Evolutionary conservation across 2,797 vertebrate genomes (phyloP).

Genomic region (Fistularia tabacaria): DNA sequence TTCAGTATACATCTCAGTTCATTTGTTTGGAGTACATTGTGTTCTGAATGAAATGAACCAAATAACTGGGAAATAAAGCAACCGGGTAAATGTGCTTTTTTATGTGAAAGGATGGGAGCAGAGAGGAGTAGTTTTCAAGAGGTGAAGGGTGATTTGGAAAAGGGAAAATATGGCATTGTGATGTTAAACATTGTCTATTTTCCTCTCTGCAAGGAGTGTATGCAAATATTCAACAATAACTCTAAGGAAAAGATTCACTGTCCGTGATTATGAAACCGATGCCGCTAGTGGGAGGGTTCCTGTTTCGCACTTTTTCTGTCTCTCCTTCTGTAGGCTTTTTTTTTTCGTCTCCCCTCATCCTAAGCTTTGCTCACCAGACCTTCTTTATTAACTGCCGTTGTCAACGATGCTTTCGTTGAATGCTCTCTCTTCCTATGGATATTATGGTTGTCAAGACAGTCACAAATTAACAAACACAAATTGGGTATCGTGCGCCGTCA

Average conservation of each 20-base stretch:
- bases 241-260: background rate
- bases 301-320: background rate
- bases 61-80: no score
- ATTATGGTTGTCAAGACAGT: constrained; percentile 11
- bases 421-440: constrained; percentile 19
- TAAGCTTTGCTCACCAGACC: constrained; percentile 34
- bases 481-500: no score
- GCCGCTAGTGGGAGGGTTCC: constrained; percentile 3
- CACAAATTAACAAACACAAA: no score
- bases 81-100: no score
- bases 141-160: constrained; percentile 3
- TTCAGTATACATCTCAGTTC: no score
- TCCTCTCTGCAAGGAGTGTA: no score
- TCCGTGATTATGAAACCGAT: constrained; percentile 18
- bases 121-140: background rate
- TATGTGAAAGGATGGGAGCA: background rate
- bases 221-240: no score
- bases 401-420: constrained; percentile 49
- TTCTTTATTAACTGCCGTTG: constrained; percentile 39
- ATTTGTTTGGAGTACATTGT: no score
- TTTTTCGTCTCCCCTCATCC: constrained; percentile 20
- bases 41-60: no score
- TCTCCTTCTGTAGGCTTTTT: constrained; percentile 27
- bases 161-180: constrained; percentile 4
- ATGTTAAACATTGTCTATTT: constrained; percentile 6